phyloP scores from a whole-genome alignment of 2,113 vertebrate species.

The Galemys pyrenaicus region DNA sequence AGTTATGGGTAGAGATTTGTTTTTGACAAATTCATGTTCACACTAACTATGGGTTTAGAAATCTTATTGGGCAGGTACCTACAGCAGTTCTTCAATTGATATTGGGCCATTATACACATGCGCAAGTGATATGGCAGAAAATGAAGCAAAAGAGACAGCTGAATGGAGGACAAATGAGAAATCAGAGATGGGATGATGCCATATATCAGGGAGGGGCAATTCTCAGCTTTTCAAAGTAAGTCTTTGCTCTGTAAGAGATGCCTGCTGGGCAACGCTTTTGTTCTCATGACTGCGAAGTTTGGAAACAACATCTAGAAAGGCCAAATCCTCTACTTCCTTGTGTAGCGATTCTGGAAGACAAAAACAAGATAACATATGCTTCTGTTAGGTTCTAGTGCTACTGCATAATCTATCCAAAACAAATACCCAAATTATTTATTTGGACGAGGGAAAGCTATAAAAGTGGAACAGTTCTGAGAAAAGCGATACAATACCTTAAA shows the following conservation, averaged over 20 bases:
- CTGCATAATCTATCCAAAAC: neutral
- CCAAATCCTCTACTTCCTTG: constrained; percentile 95
- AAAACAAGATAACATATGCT: constrained; percentile 29
- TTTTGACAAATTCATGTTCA: constrained; percentile 85
- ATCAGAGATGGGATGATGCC: constrained; percentile 79
- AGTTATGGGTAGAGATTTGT: constrained; percentile 82
- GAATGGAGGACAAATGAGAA: constrained; percentile 86
- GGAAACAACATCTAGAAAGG: constrained; percentile 95
- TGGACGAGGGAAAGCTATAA: neutral
- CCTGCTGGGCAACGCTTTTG: constrained; percentile 98
- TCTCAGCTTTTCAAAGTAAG: constrained; percentile 96
- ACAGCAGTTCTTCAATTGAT: constrained; percentile 84
- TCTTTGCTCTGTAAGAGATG: constrained; percentile 98
- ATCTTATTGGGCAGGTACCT: constrained; percentile 85
- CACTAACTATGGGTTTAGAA: constrained; percentile 92
- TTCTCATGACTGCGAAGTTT: constrained; percentile 97
- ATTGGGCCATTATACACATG: constrained; percentile 89
- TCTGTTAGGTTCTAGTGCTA: neutral
- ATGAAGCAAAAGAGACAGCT: constrained; percentile 83
- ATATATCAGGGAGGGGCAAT: constrained; percentile 65
- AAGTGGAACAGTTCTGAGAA: neutral
- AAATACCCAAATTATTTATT: neutral
- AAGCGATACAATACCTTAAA: neutral
- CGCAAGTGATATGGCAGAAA: constrained; percentile 86
- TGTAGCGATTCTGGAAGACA: constrained; percentile 87